Evolutionary conservation across 2,113 vertebrate species (phyloP).

Genomic region (Eurypyga helias): DNA sequence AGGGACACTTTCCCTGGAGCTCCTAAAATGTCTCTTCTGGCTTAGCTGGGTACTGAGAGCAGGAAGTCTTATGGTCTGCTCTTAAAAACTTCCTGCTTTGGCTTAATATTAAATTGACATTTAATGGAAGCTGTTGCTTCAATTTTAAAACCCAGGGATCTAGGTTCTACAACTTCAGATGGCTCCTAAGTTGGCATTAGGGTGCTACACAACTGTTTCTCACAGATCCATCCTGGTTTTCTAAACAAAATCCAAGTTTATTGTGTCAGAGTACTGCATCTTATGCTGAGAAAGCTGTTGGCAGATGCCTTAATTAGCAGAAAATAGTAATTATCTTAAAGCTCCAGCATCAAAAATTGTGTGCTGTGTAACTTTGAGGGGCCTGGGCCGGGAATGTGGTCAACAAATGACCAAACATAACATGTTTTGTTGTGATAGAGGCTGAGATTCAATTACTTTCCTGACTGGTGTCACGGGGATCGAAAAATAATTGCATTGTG

Average conservation of each 20-base stretch:
- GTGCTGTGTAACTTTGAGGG: not conserved
- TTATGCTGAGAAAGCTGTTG: not conserved
- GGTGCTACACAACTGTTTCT: not conserved
- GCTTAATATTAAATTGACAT: not conserved
- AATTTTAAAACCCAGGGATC: not conserved
- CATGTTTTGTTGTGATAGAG: not conserved
- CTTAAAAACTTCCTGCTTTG: not conserved
- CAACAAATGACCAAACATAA: not conserved
- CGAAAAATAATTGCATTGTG: not conserved
- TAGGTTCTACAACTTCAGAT: not conserved
- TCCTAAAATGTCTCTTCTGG: not conserved
- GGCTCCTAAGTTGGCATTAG: not conserved
- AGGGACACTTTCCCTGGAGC: not conserved
- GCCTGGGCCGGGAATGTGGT: not conserved
- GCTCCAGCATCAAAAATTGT: not conserved
- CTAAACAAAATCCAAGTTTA: not conserved
- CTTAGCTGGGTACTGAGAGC: not conserved
- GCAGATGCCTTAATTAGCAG: not conserved
- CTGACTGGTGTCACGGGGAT: not conserved
- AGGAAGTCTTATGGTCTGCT: accelerated
- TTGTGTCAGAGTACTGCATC: not conserved
- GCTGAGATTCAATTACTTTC: not conserved
- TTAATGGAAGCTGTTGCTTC: not conserved
- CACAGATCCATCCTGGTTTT: not conserved
- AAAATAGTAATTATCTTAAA: not conserved